Evolutionary conservation across 2,888 invertebrate genomes (phyloP), one percentile per base, ranked within the genome.

Genomic region (Pogonocherus hispidulus): DNA sequence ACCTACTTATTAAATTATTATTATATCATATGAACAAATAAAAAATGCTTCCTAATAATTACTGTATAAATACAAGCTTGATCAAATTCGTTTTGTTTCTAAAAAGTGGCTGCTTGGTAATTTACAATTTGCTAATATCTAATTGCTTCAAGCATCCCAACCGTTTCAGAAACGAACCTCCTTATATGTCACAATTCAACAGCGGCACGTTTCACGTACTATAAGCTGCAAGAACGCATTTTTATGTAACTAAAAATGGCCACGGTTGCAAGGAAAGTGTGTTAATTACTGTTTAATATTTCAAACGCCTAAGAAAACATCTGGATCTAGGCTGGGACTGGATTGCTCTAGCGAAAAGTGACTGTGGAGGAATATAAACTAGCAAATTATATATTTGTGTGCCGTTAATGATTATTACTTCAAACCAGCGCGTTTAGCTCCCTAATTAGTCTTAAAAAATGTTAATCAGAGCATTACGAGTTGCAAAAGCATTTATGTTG

Each of bases 271-370:
- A 37, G 22, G 59, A 65, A 65, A 65, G 65, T 65, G 52, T 65
- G 65, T 65, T 65, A 65, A 65, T 65, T 59, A 57, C 65, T 52
- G 32, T 27, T 65, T 41, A 51, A 37, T 57, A 51, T 65, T 66
- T 35, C n/a, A 51, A 66, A 51, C 47, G n/a, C 32, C 19, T 59
- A 27, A 47, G 27, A 47, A 19, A 47, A 47, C 47, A 41, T 9
- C 16, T 1, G 1, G 18, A 16, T 18, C n/a, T 27, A 41, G 14
- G 41, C 14, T 16, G 41, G 14, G 41, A 32, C 3, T 41, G 2
- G 37, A 9, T n/a, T 11, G 11, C 18, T 6, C n/a, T 23, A 16
- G 35, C 8, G 32, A 32, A 35, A 37, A 55, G 55, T 19, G 37
- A 44, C 1, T 57, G 57, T 18, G 4, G 18, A 14, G 23, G 57